These are phyloP conservation scores for Parambassis ranga DNA, from an alignment of 2,797 vertebrate genomes.

Conservation along the genomic window DNA sequence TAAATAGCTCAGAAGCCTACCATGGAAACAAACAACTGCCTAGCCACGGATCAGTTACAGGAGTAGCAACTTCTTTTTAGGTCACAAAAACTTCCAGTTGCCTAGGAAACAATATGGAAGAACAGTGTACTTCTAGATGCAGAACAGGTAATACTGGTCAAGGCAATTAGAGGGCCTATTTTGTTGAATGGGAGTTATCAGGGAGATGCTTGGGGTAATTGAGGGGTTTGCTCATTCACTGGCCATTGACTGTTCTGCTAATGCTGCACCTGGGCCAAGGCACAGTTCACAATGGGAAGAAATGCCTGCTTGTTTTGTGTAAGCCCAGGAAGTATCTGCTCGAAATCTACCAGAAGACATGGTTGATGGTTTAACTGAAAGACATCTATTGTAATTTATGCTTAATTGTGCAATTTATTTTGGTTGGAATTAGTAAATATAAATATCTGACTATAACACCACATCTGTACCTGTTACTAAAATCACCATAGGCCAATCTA, in stretches of 20 bases:
- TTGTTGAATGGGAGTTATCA: constrained; percentile 71
- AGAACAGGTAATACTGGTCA: constrained; percentile 78
- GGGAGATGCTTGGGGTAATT: constrained; percentile 63
- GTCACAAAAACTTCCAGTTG: constrained; percentile 80
- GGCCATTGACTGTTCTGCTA: constrained; percentile 50
- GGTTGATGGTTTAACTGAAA: constrained; percentile 26
- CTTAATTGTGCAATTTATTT: background rate
- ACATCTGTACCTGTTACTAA: constrained; percentile 11
- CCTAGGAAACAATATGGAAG: constrained; percentile 74
- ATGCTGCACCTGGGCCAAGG: constrained; percentile 64
- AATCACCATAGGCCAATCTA: constrained; percentile 2
- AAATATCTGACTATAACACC: constrained; percentile 12
- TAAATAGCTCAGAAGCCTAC: constrained; percentile 72
- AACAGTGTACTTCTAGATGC: constrained; percentile 63
- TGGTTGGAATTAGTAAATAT: too few species aligned
- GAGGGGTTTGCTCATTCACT: constrained; percentile 71
- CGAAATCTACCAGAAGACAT: constrained; percentile 24
- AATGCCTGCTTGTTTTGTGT: constrained; percentile 53
- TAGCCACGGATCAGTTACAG: constrained; percentile 71
- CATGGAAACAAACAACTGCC: constrained; percentile 73
- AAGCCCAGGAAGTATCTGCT: constrained; percentile 28
- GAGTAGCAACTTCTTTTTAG: constrained; percentile 80
- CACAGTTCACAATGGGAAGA: constrained; percentile 61
- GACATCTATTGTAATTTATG: background rate
- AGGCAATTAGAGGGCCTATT: constrained; percentile 70